Evolutionary conservation across 1,140 invertebrate species (phyloP), one percentile per base, ranked within the genome.

Genomic region (Zaprionus kolodkinae): DNA sequence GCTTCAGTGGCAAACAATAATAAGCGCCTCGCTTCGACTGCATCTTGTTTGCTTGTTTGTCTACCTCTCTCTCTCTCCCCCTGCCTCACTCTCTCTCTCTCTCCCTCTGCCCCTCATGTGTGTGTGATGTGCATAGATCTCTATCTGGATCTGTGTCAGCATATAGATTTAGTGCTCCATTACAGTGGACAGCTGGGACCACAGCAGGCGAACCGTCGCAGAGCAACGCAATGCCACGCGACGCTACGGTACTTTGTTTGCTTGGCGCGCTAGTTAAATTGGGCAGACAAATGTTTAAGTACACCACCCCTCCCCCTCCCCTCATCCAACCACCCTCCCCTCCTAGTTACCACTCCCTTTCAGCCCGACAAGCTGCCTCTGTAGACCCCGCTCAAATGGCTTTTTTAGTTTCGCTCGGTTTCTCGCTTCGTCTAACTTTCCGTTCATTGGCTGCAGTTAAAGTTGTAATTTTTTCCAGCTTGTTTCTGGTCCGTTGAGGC

Each of bases 1-100:
- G 78, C 81, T 86, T 62, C 78, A 81, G 55, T 79, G 76, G 68
- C 82, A 79, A 81, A 85, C 82, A 81, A 86, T 86, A 86, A 86
- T 86, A 86, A 85, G 78, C 74, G 74, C 78, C 63, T 66, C 50
- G 54, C 66, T 21, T 62, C 45, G 62, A 61, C 69, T 78, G 77
- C 81, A 71, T 70, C 66, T 80, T 70, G 80, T 79, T 84, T 81
- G 82, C 59, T 64, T 62, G 21, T 21, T 21, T 21, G 21, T 76
- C 36, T 61, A n/a, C 15, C 43, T 15, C 43, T 6, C 43, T 45
- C 43, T 45, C 6, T 3, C 43, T 21, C 45, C 0, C 45, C 1
- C 45, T 21, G 1, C 21, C 21, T 21, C 21, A 4, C 10, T 21
- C 45, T 38, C 36, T 21, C n/a, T 45, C 3, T n/a, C 13, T 5